Evolutionary conservation across 64 coral and sea anemone genomes (phyloP).

Genomic region (Montipora cactus): DNA sequence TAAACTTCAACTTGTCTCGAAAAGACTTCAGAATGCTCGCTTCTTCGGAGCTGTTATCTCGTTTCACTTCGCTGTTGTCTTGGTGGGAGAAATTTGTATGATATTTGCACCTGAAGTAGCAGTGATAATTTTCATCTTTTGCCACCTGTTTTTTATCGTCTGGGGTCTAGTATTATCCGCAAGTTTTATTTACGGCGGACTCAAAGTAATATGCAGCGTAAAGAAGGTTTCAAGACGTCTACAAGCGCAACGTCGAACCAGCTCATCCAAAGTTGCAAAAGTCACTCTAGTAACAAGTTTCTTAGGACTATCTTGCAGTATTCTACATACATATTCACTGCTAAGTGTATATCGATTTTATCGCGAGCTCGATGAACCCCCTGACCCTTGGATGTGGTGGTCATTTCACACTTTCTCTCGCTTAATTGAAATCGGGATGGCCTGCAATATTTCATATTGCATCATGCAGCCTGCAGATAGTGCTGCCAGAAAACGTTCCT

Average conservation of each 20-base stretch:
- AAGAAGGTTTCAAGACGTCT: slow-evolving; percentile 35
- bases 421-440: slow-evolving; percentile 61
- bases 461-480: slow-evolving; percentile 45
- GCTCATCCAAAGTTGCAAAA: slow-evolving; percentile 46
- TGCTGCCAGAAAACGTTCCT: neutral
- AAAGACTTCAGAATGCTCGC: slow-evolving; percentile 20
- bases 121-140: slow-evolving; percentile 26
- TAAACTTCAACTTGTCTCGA: slow-evolving; percentile 47
- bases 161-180: slow-evolving; percentile 57
- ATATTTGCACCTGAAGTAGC: neutral
- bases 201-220: slow-evolving; percentile 49
- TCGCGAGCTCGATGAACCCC: neutral
- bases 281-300: slow-evolving; percentile 46
- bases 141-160: slow-evolving; percentile 64
- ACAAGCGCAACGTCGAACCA: neutral
- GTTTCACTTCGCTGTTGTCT: slow-evolving; percentile 53
- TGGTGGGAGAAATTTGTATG: slow-evolving; percentile 12
- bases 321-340: slow-evolving; percentile 45
- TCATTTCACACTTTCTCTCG: slow-evolving; percentile 68
- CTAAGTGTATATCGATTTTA: slow-evolving; percentile 48
- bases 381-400: slow-evolving; percentile 62
- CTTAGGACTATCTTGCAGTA: slow-evolving; percentile 43
- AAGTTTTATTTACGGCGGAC: slow-evolving; percentile 71
- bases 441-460: slow-evolving; percentile 49
- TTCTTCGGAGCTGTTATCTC: slow-evolving; percentile 26